These are phyloP conservation scores for Stegodyphus dumicola DNA, from an alignment of 1,140 invertebrate genomes.

Conservation along the genomic window DNA sequence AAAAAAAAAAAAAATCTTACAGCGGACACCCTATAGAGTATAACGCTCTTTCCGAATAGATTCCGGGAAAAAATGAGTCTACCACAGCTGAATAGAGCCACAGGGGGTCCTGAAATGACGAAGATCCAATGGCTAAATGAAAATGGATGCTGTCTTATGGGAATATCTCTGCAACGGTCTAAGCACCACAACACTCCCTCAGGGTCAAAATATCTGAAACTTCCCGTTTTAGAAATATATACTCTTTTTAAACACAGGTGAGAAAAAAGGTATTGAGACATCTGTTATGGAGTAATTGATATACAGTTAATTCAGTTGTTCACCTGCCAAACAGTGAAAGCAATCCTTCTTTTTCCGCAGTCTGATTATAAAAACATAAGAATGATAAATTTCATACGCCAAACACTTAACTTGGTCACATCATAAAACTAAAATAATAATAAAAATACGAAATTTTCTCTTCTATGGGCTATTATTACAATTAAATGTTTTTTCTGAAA, in stretches of 20 bases:
- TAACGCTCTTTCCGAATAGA: background rate
- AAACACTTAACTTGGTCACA: no score
- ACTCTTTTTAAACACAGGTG: background rate
- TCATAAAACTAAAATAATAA: no score
- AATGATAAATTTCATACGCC: no score
- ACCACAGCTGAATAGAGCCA: background rate
- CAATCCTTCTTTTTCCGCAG: no score
- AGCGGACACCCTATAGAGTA: constrained; percentile 17
- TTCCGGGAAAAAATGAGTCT: background rate
- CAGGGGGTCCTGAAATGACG: constrained; percentile 29
- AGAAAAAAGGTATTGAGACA: background rate
- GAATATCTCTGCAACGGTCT: background rate
- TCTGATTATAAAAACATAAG: no score
- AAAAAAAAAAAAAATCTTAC: constrained; percentile 15
- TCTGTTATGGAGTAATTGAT: background rate
- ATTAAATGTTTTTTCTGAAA: no score
- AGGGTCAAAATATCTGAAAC: background rate
- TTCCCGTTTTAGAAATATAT: background rate
- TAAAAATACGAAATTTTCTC: no score
- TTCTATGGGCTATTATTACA: no score
- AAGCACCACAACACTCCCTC: background rate
- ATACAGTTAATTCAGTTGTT: background rate
- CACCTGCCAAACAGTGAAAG: no score
- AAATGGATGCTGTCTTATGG: constrained; percentile 12
- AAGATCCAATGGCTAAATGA: constrained; percentile 36